Conservation (phyloP, 1,140 invertebrate species). For the Linepithema humile region DNA sequence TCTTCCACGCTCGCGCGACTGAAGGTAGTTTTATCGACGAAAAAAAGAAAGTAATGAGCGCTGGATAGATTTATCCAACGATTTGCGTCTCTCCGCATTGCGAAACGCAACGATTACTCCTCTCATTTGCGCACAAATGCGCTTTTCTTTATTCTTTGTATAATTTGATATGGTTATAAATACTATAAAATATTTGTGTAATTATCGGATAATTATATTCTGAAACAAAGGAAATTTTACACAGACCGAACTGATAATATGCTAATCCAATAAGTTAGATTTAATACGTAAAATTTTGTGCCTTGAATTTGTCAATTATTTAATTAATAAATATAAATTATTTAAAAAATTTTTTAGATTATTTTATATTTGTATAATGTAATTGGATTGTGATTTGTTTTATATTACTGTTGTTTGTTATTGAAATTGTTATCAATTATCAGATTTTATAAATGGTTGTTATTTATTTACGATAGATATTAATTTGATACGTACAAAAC, state of each 20-base stretch:
- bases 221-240: neutral
- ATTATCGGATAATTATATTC: neutral
- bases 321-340: neutral
- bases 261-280: neutral
- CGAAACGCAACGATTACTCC: neutral
- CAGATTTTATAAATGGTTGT: neutral
- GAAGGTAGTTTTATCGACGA: conserved; percentile 38
- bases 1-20: neutral
- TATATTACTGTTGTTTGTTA: neutral
- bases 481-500: neutral
- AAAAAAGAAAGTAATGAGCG: conserved; percentile 23
- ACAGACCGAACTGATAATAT: neutral
- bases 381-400: neutral
- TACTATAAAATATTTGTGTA: neutral
- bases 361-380: neutral
- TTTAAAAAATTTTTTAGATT: neutral
- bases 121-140: neutral
- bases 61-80: conserved; percentile 41
- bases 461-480: neutral
- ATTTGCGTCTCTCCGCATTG: neutral
- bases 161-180: neutral
- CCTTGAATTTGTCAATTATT: neutral
- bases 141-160: neutral
- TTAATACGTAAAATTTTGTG: neutral
- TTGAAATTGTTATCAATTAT: neutral